Base-by-base conservation (phyloP, 2,113 vertebrate species). In the Mystacornis crossleyi region DNA sequence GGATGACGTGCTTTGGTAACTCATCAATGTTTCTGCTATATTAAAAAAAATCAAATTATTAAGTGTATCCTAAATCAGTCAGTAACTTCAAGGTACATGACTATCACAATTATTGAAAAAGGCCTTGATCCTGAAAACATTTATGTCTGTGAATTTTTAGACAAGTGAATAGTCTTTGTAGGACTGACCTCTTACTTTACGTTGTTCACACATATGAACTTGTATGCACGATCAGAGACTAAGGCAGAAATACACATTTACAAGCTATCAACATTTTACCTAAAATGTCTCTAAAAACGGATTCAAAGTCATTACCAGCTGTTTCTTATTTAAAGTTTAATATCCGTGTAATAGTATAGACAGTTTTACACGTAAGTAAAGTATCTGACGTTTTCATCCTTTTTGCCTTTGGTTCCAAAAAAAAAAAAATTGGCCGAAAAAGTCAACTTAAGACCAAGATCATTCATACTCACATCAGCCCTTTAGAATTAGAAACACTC, bases 81-180 rank as follows among this genome's bases (percentile, higher is more conserved):
- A 96, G 88, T 92, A 75, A 96, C 87, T 96, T 97, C 93, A 96
- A 96, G 93, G 95, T 89, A 94, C 72, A 61, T 0, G 3, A 93
- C 93, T 95, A 95, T 94, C 95, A 92, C 90, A 96, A 83, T 94
- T 92, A 96, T 84, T 90, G 82, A 93, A 93, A 92, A 93, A 96
- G 85, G 96, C 93, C 96, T 96, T 96, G 96, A 97, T 97, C 95
- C 96, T 95, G 93, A 92, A 93, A 96, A 97, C 93, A 93, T 96
- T 89, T 92, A 96, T 83, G 85, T 83, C 93, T 97, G 93, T 95
- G 95, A 97, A 96, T 96, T 95, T 96, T 94, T 96, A 96, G 93
- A 97, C 95, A 95, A 96, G 81, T 87, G 87, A 96, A 95, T 90
- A 90, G 78, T 96, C 95, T 94, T 94, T 96, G 96, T 95, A 96